Evolutionary conservation across 2,113 vertebrate species (phyloP), one percentile per base, ranked within the genome.

Genomic region (Tautogolabrus adspersus): DNA sequence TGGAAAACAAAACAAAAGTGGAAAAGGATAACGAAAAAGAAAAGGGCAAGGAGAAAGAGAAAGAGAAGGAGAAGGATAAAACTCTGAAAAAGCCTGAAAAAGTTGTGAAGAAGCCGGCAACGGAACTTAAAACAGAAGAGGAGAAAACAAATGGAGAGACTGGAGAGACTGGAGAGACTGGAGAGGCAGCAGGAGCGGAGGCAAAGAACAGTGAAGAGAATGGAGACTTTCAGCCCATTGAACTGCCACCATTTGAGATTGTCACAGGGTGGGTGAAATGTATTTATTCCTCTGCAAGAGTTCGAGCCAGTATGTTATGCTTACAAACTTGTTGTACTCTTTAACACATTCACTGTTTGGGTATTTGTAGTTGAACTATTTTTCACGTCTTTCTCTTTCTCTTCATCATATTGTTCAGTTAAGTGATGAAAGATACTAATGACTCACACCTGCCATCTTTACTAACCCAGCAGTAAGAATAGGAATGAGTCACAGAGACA

Each of bases 181-280:
- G 18, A 63, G 86, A 72, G 0, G 83, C 88, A 52, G 61, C 77
- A 42, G 90, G 75, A 63, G 63, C 70, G 26, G 79, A 79, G 47
- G 61, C 77, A 0, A 83, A 81, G 9, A 73, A 61, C 21, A 75
- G 6, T 30, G 90, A 92, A 42, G 91, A 89, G 85, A 93, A 91
- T 57, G 92, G 90, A 51, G 94, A 94, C 70, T 93, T 90, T 74
- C 67, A 93, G 72, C 93, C 94, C 19, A 93, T 95, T 21, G 96
- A 98, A 30, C 93, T 98, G 85, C 97, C 97, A 0, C 98, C 97
- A 0, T 98, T 98, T 84, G 96, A 99, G 88, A 97, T 98, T 42
- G 93, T 98, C 75, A 93, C 93, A 46, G 97, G 97, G 97, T 98
- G 91, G 93, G 96, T 87, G 66, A 61, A 34, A 70, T 3, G 54